Conservation (phyloP, 2,113 vertebrate genomes). For the Salminus brasiliensis region DNA sequence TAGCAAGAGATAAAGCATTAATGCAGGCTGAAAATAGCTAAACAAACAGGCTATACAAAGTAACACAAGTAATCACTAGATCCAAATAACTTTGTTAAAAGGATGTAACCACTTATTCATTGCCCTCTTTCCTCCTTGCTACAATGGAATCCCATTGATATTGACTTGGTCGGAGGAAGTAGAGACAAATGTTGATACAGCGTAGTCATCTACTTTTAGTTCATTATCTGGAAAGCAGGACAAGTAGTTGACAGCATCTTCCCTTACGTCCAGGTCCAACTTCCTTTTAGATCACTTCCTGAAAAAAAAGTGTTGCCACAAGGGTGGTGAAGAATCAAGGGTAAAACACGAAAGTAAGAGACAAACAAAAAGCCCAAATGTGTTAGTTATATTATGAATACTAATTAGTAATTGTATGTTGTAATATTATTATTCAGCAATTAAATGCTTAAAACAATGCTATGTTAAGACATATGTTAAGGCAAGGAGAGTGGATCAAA, state of each 20-base stretch:
- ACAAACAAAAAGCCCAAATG: too few relatives aligned
- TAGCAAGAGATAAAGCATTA: background rate
- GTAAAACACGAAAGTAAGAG: too few relatives aligned
- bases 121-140: background rate
- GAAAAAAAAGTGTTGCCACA: background rate
- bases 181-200: background rate
- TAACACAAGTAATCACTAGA: background rate
- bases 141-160: background rate
- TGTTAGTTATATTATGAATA: too few relatives aligned
- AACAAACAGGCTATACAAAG: background rate
- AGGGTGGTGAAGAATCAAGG: background rate
- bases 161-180: background rate
- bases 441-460: too few relatives aligned
- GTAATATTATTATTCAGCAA: too few relatives aligned
- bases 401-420: too few relatives aligned
- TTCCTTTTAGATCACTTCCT: background rate
- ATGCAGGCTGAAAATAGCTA: too few relatives aligned
- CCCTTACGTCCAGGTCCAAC: background rate
- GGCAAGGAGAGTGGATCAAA: too few relatives aligned
- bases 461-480: too few relatives aligned
- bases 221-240: slow-evolving; percentile 17
- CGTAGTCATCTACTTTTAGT: background rate
- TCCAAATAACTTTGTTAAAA: background rate
- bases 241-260: slow-evolving; percentile 1
- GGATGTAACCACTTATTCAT: background rate